Conservation (phyloP, 2,113 vertebrate species). For the Neodontobutis hainanensis region DNA sequence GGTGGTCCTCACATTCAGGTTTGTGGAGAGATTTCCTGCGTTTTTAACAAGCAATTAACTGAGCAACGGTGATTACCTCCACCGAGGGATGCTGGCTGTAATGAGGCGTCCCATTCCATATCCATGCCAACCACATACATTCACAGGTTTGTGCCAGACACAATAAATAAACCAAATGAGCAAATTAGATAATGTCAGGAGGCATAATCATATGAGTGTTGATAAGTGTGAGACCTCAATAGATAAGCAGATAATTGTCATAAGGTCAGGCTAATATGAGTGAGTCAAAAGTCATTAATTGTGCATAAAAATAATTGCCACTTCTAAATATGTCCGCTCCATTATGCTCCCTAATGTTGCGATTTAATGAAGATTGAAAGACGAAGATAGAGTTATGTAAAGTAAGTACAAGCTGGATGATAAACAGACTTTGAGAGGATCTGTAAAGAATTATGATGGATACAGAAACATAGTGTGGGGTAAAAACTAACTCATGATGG, state of each 20-base stretch:
- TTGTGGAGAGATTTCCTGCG: not conserved
- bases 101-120: not conserved
- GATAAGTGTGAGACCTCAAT: not conserved
- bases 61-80: not conserved
- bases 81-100: not conserved
- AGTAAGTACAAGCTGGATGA: too few species aligned
- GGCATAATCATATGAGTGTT: not conserved
- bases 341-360: too few species aligned
- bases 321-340: too few species aligned
- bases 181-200: not conserved
- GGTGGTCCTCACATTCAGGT: not conserved
- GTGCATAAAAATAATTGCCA: not conserved
- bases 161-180: not conserved
- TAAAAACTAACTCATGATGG: too few species aligned
- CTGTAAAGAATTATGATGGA: too few species aligned
- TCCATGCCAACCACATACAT: constrained; percentile 36
- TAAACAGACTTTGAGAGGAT: not conserved
- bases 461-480: too few species aligned
- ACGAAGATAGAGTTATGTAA: not conserved
- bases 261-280: not conserved
- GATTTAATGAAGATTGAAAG: not conserved
- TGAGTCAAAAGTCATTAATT: not conserved
- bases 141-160: not conserved
- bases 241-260: not conserved
- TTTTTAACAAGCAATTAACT: not conserved